Conservation (phyloP, 2,113 vertebrate genomes). For the Turdus rufiventris region DNA sequence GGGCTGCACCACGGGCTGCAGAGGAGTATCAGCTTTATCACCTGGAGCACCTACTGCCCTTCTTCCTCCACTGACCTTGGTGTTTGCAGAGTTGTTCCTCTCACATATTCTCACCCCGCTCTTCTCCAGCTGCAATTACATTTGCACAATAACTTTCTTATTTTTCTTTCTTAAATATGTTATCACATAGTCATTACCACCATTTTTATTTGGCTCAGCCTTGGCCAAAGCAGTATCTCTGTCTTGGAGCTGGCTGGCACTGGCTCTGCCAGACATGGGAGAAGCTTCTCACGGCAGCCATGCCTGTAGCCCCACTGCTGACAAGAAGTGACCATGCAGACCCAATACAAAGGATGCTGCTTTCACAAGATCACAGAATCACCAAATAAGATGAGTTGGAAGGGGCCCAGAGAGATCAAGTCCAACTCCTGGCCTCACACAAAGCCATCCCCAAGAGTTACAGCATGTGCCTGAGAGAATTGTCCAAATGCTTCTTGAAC, state of each 20-base stretch:
- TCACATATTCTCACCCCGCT: neutral
- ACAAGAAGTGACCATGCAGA: neutral
- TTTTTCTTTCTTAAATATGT: neutral
- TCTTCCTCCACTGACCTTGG: neutral
- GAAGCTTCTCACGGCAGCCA: neutral
- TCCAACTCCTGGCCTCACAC: no score
- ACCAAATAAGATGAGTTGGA: neutral
- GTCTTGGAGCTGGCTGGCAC: fast-evolving
- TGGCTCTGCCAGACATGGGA: neutral
- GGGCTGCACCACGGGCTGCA: neutral
- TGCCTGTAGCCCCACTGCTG: fast-evolving
- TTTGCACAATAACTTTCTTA: neutral
- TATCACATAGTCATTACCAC: neutral
- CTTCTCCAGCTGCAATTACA: neutral
- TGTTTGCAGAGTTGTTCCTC: neutral
- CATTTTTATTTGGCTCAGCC: neutral
- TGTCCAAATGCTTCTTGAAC: neutral
- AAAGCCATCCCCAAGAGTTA: no score
- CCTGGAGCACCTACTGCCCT: neutral
- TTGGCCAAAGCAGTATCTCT: neutral
- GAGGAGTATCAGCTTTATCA: no score
- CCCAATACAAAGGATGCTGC: neutral
- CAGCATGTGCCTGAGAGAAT: neutral
- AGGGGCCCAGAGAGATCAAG: no score
- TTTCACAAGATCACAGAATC: neutral